Percentiles rank a stretch among this genome's conserved stretches.
phyloP scores from a whole-genome alignment of 1,140 invertebrate genomes.

The Atta cephalotes region DNA sequence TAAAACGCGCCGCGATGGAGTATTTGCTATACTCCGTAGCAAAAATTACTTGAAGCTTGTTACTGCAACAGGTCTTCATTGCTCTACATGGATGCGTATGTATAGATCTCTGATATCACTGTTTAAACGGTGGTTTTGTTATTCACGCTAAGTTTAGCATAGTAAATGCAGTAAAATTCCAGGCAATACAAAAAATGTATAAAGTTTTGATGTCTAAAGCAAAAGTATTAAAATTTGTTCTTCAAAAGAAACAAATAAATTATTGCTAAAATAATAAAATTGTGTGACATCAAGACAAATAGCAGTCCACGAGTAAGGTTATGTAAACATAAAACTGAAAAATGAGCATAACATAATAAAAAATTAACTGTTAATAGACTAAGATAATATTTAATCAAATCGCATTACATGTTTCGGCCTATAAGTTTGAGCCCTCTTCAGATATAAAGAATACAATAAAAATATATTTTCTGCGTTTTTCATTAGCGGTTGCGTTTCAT shows the following conservation, averaged over 20 bases:
- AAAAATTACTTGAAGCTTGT: constrained; percentile 72
- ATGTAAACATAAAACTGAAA: too few relatives aligned
- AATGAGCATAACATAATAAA: too few relatives aligned
- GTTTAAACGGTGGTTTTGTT: not conserved
- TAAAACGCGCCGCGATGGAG: constrained; percentile 63
- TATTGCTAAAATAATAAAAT: not conserved
- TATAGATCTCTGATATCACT: constrained; percentile 11
- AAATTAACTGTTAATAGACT: too few relatives aligned
- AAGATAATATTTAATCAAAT: too few relatives aligned
- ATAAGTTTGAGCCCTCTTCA: too few relatives aligned
- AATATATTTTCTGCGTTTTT: too few relatives aligned
- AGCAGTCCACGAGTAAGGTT: too few relatives aligned
- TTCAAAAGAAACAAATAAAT: not conserved
- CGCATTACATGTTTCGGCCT: too few relatives aligned
- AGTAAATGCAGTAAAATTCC: not conserved
- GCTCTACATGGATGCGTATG: not conserved
- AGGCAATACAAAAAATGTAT: not conserved
- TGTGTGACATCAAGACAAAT: too few relatives aligned
- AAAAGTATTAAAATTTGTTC: not conserved
- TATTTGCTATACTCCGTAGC: constrained; percentile 38
- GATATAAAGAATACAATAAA: too few relatives aligned
- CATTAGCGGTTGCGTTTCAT: too few relatives aligned
- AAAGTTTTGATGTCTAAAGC: not conserved
- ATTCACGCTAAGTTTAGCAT: not conserved
- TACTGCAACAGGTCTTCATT: constrained; percentile 71